Conservation (phyloP, 2,113 vertebrate species). For the Puma concolor region DNA sequence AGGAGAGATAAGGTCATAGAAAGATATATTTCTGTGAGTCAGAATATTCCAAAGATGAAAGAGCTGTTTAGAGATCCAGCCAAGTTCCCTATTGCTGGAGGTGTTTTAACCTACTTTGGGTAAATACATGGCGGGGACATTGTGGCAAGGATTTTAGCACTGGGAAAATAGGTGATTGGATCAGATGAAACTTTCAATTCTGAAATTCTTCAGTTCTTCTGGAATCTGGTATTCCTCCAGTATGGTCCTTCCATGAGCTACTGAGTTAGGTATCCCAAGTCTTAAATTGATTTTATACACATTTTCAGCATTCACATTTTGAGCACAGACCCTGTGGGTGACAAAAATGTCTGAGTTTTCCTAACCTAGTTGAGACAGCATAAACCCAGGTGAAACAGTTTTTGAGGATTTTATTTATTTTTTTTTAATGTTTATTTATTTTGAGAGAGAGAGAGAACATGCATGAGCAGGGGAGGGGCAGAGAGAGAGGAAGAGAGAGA, state of each 20-base stretch:
- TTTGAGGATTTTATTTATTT: too few relatives aligned
- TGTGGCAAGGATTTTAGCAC: neutral
- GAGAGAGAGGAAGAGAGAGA: too few relatives aligned
- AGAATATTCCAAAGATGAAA: constrained; percentile 1
- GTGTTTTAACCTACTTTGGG: neutral
- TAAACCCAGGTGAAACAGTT: neutral
- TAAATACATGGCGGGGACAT: neutral
- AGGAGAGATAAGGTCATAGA: neutral
- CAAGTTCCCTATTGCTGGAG: neutral
- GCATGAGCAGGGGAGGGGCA: too few relatives aligned
- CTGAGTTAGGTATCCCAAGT: neutral
- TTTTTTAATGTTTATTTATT: too few relatives aligned
- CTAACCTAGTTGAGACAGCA: neutral
- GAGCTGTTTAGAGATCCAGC: neutral
- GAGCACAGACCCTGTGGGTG: neutral
- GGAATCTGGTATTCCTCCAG: neutral
- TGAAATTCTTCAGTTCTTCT: neutral
- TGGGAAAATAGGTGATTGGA: neutral
- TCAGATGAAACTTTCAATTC: neutral
- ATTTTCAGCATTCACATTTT: neutral
- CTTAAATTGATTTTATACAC: neutral
- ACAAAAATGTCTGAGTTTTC: neutral
- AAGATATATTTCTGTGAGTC: neutral
- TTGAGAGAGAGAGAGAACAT: too few relatives aligned
- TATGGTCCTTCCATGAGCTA: neutral